phyloP scores from a whole-genome alignment of 2,113 vertebrate species.

The Callospermophilus lateralis region DNA sequence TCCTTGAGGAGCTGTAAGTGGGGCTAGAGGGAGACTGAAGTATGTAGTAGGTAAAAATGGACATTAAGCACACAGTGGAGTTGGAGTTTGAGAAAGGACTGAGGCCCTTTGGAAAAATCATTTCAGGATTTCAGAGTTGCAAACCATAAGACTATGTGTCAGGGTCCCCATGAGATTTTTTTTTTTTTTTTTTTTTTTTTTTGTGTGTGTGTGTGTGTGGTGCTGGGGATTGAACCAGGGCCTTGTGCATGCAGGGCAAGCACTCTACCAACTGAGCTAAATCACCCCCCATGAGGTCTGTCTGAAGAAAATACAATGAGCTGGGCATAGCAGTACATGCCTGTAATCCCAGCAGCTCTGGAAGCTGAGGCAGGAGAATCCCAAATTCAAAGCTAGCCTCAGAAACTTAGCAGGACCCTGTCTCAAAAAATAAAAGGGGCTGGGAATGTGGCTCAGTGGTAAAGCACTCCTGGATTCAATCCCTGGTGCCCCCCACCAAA shows the following conservation, averaged over 20 bases:
- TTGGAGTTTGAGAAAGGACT: neutral
- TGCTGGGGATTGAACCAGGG: no score
- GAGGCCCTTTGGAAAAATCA: neutral
- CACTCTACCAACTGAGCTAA: no score
- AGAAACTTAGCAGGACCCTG: neutral
- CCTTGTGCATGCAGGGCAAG: no score
- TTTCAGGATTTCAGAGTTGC: neutral
- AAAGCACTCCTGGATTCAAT: neutral
- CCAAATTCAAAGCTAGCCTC: neutral
- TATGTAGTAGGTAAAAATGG: neutral
- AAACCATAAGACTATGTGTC: neutral
- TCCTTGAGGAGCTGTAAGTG: neutral
- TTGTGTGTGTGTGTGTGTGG: no score
- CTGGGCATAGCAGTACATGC: neutral
- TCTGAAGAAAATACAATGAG: neutral
- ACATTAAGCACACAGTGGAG: neutral
- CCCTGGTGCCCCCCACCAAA: neutral
- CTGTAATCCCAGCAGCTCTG: neutral
- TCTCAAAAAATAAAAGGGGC: neutral
- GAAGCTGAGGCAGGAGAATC: neutral
- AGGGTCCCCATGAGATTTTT: neutral
- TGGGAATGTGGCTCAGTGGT: neutral
- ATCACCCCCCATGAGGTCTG: neutral
- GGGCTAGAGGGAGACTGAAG: neutral
- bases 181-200: no score